These are phyloP conservation scores for Rousettus leschenaultii DNA, from an alignment of 2,113 vertebrate species.

Conservation along the genomic window DNA sequence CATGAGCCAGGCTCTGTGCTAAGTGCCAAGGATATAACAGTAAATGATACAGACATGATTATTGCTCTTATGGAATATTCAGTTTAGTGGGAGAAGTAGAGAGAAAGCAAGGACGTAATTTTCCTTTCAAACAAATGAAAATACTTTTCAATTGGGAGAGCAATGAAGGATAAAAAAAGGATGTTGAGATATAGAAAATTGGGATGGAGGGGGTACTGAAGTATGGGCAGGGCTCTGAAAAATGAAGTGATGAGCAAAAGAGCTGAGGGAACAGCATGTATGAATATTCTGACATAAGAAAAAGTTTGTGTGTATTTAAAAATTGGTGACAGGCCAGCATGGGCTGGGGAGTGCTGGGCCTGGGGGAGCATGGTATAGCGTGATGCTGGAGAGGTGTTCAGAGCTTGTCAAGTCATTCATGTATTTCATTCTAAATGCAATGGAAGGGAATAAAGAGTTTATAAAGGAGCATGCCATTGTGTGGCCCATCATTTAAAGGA, in stretches of 20 bases:
- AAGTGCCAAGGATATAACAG: neutral
- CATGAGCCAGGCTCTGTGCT: neutral
- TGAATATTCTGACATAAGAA: neutral
- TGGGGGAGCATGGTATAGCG: neutral
- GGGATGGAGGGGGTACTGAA: neutral
- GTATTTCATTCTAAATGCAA: neutral
- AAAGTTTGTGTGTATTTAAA: neutral
- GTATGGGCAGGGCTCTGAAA: neutral
- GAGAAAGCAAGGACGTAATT: neutral
- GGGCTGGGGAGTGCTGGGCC: neutral
- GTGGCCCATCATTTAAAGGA: neutral
- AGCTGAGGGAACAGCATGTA: neutral
- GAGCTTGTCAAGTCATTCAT: neutral
- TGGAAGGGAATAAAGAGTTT: neutral
- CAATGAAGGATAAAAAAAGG: neutral
- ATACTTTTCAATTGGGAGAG: neutral
- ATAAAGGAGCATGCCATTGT: neutral
- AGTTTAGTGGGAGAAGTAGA: neutral
- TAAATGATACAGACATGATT: neutral
- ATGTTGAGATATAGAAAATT: neutral
- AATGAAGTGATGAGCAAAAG: neutral
- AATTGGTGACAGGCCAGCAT: neutral
- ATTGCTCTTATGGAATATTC: neutral
- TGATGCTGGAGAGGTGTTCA: neutral
- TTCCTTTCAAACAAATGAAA: neutral